Evolutionary conservation across 2,888 invertebrate genomes (phyloP).

Genomic region (Cristatella mucedo): DNA sequence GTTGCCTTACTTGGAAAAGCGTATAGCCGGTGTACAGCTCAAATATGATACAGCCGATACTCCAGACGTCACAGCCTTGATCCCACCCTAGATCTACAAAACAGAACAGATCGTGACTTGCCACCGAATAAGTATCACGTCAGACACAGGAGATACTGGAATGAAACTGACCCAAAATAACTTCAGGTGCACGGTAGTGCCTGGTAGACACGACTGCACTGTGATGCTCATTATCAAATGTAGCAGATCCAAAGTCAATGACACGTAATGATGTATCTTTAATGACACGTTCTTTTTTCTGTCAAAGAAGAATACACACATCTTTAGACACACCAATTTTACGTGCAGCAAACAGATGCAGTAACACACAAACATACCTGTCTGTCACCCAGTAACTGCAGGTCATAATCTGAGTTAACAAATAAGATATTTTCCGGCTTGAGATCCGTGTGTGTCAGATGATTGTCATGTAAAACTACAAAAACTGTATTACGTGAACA

Average conservation of each 20-base stretch:
- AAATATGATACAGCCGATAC: constrained; percentile 96
- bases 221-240: constrained; percentile 99
- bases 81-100: constrained; percentile 90
- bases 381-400: constrained; percentile 48
- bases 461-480: constrained; percentile 78
- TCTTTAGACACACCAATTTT: no score
- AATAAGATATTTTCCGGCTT: constrained; percentile 99
- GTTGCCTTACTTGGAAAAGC: constrained; percentile 54
- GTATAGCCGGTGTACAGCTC: constrained; percentile 95
- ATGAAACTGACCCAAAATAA: constrained; percentile 64
- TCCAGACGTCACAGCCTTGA: constrained; percentile 99
- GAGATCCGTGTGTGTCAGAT: constrained; percentile 94
- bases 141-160: no score
- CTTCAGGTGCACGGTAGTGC: constrained; percentile 97
- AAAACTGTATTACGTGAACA: constrained; percentile 6
- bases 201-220: constrained; percentile 96
- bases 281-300: constrained; percentile 65
- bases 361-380: no score
- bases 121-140: no score
- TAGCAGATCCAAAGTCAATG: constrained; percentile 98
- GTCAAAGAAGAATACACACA: no score
- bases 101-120: no score
- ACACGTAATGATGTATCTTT: constrained; percentile 83
- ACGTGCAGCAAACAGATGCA: no score
- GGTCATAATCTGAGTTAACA: constrained; percentile 77